A percentile compares a stretch with the other conserved stretches of the same genome.
These are phyloP conservation scores for Budorcas taxicolor DNA, from an alignment of 2,113 vertebrate genomes.

Conservation along the genomic window DNA sequence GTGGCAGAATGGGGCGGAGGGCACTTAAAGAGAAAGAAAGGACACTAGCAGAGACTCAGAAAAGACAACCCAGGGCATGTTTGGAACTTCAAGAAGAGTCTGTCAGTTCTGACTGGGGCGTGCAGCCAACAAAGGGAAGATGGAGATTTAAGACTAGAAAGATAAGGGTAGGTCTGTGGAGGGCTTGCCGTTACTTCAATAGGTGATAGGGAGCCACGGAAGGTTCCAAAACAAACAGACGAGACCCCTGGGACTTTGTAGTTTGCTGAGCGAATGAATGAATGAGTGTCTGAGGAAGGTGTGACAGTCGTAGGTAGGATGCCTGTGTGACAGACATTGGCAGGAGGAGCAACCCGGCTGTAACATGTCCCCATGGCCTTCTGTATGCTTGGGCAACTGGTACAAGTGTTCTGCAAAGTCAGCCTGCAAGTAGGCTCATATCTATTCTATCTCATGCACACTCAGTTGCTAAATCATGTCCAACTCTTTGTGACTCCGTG, in stretches of 20 bases:
- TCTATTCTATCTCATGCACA: not conserved
- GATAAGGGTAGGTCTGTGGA: not conserved
- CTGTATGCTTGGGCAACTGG: too few relatives aligned
- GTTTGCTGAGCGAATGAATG: not conserved
- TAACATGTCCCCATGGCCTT: too few relatives aligned
- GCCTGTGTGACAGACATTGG: not conserved
- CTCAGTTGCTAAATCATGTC: not conserved
- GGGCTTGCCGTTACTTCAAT: not conserved
- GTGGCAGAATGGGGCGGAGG: not conserved
- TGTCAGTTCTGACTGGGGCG: not conserved
- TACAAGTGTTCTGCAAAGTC: not conserved
- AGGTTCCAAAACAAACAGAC: not conserved
- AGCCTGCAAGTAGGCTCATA: not conserved
- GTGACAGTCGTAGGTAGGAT: fast-evolving
- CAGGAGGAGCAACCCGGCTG: too few relatives aligned
- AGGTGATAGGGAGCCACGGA: not conserved
- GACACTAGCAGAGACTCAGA: not conserved
- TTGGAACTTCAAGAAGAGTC: not conserved
- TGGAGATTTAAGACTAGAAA: not conserved
- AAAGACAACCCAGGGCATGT: not conserved
- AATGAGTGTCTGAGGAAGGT: not conserved
- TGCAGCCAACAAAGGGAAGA: not conserved
- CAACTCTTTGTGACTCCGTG: not conserved
- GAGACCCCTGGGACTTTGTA: not conserved
- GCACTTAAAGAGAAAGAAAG: not conserved